Evolutionary conservation across 2,113 vertebrate genomes (phyloP), one percentile per base, ranked within the genome.

Genomic region (Perca fluviatilis): DNA sequence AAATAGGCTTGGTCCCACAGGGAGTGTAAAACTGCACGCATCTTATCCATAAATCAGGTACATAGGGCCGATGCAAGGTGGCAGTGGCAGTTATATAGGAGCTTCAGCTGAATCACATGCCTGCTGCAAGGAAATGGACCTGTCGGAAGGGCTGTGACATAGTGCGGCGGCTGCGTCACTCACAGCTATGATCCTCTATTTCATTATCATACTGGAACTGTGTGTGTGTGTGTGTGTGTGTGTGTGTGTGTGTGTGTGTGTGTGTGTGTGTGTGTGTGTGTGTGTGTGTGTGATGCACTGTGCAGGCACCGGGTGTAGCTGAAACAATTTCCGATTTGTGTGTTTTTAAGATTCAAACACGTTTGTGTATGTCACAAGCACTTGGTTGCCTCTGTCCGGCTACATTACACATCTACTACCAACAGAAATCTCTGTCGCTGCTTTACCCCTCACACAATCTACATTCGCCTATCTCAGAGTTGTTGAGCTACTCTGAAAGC

Each of bases 141-240:
- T 95, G 91, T 95, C 90, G 60, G 30, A 54, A 50, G 46, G 64
- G 65, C 46, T 6, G 47, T 93, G 90, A 96, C 95, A 94, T 93
- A 92, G 92, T 79, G 77, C 72, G 73, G 58, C 69, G 76, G 91
- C 86, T 43, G 64, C 46, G 68, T 90, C 88, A 92, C 82, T 93
- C 88, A 79, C 60, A 78, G 51, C 72, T 11, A 65, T 79, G 62
- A 79, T 76, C 77, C 91, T 93, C 90, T 77, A 94, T 93, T 95
- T 94, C 92, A 95, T 94, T 93, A 93, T 91, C 57, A 56, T 90
- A 71, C 80, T 77, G 83, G 87, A 93, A 91, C 61, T 40, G 1
- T 23, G 21, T 56, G 40, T 33, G 27, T 36, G 58, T 33, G 27
- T 33, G 58, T 36, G 36, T 36, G 36, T 36, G 36, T 36, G 36